Percentiles rank a stretch among this genome's conserved stretches.
These are phyloP conservation scores for Trypoxylon attenuatum DNA, from an alignment of 2,888 invertebrate species.

Conservation along the genomic window DNA sequence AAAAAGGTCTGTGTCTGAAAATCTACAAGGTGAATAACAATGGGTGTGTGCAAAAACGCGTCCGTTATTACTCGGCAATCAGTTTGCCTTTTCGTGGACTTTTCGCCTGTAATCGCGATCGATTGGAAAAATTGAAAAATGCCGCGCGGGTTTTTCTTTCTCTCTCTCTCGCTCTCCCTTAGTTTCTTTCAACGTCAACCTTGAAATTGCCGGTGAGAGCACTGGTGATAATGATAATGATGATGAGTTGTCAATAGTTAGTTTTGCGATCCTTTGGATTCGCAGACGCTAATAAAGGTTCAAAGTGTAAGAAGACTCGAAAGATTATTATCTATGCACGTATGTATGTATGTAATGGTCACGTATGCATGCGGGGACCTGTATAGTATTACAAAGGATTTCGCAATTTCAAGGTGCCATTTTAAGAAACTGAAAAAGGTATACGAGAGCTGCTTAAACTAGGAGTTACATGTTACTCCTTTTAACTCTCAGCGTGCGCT, in stretches of 20 bases:
- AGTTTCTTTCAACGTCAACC: conserved; percentile 11
- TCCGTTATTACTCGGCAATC: conserved; percentile 41
- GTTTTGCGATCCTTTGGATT: too few relatives aligned
- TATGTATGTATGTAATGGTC: not conserved
- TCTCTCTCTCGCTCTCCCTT: not conserved
- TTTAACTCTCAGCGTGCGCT: conserved; percentile 45
- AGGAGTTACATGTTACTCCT: conserved; percentile 17
- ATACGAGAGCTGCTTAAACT: conserved; percentile 15
- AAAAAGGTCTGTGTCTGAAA: conserved; percentile 60
- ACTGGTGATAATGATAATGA: too few relatives aligned
- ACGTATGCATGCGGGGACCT: too few relatives aligned
- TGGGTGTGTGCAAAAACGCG: conserved; percentile 46
- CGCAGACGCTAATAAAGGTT: too few relatives aligned
- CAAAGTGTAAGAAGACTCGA: too few relatives aligned
- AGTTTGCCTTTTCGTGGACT: conserved; percentile 31
- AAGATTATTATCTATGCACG: not conserved
- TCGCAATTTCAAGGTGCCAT: conserved; percentile 32
- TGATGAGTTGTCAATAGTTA: too few relatives aligned
- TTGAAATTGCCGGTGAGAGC: conserved; percentile 35
- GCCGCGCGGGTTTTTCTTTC: conserved; percentile 10
- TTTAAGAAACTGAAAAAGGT: conserved; percentile 15
- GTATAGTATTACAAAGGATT: conserved; percentile 3
- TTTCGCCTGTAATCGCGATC: conserved; percentile 17
- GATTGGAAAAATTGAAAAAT: conserved; percentile 10
- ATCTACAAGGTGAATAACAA: conserved; percentile 55